phyloP scores from a whole-genome alignment of 1,140 invertebrate species.

The Drosophila ogumai region DNA sequence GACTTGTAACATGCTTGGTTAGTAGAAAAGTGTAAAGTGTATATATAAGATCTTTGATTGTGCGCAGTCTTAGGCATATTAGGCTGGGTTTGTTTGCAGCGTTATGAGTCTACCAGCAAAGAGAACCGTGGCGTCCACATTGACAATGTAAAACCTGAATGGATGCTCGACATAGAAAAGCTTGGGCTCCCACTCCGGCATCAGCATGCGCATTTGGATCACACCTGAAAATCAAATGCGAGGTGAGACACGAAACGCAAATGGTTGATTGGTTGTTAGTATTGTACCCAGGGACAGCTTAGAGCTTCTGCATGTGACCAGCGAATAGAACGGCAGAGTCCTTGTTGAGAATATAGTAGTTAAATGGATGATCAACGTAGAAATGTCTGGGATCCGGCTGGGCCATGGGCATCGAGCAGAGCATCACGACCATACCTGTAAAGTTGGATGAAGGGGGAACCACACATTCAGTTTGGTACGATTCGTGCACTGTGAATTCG shows the following conservation, averaged over 20 bases:
- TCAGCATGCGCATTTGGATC: slow-evolving; percentile 38
- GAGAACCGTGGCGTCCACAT: slow-evolving; percentile 25
- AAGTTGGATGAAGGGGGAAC: slow-evolving; percentile 26
- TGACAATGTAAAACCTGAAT: slow-evolving; percentile 52
- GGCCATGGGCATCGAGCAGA: slow-evolving; percentile 56
- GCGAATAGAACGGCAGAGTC: slow-evolving; percentile 34
- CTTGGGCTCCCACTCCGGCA: slow-evolving; percentile 27
- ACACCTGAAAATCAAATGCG: slow-evolving; percentile 28
- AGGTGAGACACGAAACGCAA: not conserved
- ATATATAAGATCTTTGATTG: slow-evolving; percentile 37
- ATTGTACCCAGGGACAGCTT: slow-evolving; percentile 6
- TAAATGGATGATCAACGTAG: slow-evolving; percentile 54
- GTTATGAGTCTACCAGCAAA: slow-evolving; percentile 46
- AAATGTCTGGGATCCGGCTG: slow-evolving; percentile 42
- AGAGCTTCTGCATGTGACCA: slow-evolving; percentile 42
- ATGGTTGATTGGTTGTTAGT: slow-evolving; percentile 20
- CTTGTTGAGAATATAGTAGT: slow-evolving; percentile 45
- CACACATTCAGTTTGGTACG: slow-evolving; percentile 12
- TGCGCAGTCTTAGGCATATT: slow-evolving; percentile 31
- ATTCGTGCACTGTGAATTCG: not conserved
- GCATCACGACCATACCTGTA: slow-evolving; percentile 41
- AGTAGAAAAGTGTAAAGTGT: slow-evolving; percentile 28
- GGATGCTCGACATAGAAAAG: slow-evolving; percentile 53
- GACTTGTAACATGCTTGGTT: slow-evolving; percentile 41
- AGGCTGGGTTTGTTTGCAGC: slow-evolving; percentile 8